A percentile compares a stretch with the other conserved stretches of the same genome.
These are phyloP conservation scores for Apodemus agrarius DNA, from an alignment of 2,797 vertebrate genomes.

Conservation along the genomic window DNA sequence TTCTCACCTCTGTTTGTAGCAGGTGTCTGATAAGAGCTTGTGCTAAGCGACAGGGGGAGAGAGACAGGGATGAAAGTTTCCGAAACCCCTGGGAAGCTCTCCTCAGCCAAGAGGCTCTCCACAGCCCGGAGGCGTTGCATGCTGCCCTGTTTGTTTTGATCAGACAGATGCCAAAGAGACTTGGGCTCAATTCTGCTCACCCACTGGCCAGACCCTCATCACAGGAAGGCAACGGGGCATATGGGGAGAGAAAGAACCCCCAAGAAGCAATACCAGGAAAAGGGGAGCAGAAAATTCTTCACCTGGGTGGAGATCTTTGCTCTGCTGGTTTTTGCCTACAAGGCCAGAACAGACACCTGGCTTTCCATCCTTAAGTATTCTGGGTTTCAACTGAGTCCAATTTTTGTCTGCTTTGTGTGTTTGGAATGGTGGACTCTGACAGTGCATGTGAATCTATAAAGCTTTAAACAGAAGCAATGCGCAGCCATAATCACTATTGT, in stretches of 20 bases:
- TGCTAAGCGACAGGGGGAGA: slow-evolving; percentile 2
- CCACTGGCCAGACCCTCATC: neutral
- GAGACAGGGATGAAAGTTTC: neutral
- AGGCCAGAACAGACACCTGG: neutral
- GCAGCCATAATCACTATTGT: neutral
- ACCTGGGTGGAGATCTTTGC: neutral
- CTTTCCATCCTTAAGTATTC: neutral
- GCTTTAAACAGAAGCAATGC: neutral
- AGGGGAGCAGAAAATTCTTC: neutral
- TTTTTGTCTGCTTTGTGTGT: neutral
- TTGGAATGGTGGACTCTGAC: neutral
- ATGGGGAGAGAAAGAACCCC: neutral
- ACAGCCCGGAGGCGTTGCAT: neutral
- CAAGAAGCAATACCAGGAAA: neutral
- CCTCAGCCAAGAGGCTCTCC: neutral
- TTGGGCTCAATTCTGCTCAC: neutral
- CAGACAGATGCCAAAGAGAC: neutral
- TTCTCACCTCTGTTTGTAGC: slow-evolving; percentile 65
- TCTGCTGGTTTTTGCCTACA: neutral
- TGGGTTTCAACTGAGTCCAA: neutral
- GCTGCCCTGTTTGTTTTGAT: neutral
- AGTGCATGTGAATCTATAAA: neutral
- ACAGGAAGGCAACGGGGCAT: neutral
- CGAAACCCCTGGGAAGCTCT: slow-evolving; percentile 28
- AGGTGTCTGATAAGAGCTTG: slow-evolving; percentile 55